Percentiles rank a stretch among this genome's conserved stretches.
These are phyloP conservation scores for Indri indri DNA, from an alignment of 2,113 vertebrate species.

Conservation along the genomic window DNA sequence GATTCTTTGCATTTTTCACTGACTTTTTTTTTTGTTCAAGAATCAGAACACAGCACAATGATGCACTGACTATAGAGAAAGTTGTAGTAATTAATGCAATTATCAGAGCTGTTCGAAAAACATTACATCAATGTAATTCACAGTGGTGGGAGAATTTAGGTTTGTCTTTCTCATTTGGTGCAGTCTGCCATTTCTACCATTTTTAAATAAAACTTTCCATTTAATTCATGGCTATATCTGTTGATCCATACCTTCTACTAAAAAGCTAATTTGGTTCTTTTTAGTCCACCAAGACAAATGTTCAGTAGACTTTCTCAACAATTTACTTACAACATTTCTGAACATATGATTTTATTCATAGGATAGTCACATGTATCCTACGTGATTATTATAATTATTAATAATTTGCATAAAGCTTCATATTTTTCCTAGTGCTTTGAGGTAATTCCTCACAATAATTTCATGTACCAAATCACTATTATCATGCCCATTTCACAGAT, in stretches of 20 bases:
- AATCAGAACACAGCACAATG: not conserved
- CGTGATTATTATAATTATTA: constrained; percentile 34
- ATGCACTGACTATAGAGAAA: not conserved
- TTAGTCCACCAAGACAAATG: not conserved
- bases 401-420: not conserved
- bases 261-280: not conserved
- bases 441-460: not conserved
- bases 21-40: not conserved
- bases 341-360: not conserved
- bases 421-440: not conserved
- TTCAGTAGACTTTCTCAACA: not conserved
- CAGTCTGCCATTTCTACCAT: not conserved
- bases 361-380: not conserved
- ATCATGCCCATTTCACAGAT: constrained; percentile 1
- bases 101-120: not conserved
- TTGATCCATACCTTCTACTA: not conserved
- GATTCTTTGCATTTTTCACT: not conserved
- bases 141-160: not conserved
- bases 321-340: not conserved
- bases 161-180: not conserved
- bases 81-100: not conserved
- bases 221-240: not conserved
- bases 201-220: not conserved
- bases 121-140: not conserved
- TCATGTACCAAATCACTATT: not conserved